Conservation (phyloP, 2,797 vertebrate genomes). For the Phrynocephalus forsythii region DNA sequence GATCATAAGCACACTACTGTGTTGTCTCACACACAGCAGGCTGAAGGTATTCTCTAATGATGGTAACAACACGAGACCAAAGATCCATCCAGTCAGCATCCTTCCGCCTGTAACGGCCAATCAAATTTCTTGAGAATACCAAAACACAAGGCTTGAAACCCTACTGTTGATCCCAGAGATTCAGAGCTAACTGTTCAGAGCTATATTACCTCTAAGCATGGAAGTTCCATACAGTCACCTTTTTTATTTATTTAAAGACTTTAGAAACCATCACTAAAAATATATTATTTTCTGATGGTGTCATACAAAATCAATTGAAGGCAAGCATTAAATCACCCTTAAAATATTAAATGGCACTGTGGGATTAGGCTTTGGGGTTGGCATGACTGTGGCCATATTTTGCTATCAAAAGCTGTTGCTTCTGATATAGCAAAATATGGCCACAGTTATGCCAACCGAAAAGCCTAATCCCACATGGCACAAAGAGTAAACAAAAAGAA, state of each 20-base stretch:
- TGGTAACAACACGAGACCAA: neutral
- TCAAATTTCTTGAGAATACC: neutral
- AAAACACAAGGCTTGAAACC: neutral
- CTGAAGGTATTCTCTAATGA: constrained; percentile 1
- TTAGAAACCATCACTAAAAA: neutral
- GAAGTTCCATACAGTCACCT: neutral
- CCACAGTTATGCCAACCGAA: no score
- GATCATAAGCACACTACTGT: neutral
- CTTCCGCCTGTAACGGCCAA: neutral
- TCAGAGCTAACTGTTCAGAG: neutral
- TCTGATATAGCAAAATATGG: no score
- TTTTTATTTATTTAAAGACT: neutral
- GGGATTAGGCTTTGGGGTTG: no score
- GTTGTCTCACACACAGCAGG: neutral
- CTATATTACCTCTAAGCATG: no score
- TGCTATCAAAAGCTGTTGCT: no score
- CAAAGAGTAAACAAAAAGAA: neutral
- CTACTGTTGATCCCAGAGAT: neutral
- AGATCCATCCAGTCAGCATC: neutral
- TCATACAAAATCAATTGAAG: neutral
- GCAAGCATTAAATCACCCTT: neutral
- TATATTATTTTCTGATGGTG: neutral
- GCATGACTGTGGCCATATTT: no score
- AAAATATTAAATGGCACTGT: neutral
- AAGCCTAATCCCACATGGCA: no score